Evolutionary conservation across 1,140 invertebrate species (phyloP).

Genomic region (Acromyrmex heyeri): DNA sequence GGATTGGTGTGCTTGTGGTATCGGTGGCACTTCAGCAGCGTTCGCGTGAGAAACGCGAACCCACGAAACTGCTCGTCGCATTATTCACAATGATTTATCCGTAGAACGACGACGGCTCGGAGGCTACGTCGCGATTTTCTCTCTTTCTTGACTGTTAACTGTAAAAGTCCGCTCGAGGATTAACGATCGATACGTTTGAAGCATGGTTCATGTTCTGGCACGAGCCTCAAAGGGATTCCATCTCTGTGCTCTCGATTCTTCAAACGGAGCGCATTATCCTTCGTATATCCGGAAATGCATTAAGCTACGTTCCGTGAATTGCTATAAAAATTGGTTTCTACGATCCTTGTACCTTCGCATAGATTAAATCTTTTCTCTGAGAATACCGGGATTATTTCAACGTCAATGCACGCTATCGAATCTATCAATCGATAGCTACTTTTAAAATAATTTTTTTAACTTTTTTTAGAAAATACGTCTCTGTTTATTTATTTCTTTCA

Average conservation of each 20-base stretch:
- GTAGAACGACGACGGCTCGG: constrained; percentile 40
- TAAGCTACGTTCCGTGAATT: constrained; percentile 50
- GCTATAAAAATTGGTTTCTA: constrained; percentile 48
- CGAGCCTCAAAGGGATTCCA: constrained; percentile 55
- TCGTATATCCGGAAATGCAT: constrained; percentile 54
- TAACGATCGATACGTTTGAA: constrained; percentile 62
- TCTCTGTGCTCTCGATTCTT: constrained; percentile 50
- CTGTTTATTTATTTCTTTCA: not conserved
- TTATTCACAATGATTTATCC: constrained; percentile 81
- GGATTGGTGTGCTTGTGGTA: constrained; percentile 52
- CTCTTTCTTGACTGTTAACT: constrained; percentile 34
- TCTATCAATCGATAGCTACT: constrained; percentile 18
- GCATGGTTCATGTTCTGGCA: constrained; percentile 48
- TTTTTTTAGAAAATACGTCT: not conserved
- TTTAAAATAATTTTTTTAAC: constrained; percentile 3
- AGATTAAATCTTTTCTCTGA: constrained; percentile 46
- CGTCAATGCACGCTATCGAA: constrained; percentile 1
- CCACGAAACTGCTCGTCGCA: constrained; percentile 72
- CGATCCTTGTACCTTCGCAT: not conserved
- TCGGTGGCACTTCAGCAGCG: constrained; percentile 43
- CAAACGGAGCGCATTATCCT: constrained; percentile 55
- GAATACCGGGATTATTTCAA: constrained; percentile 17
- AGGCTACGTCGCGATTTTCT: constrained; percentile 43
- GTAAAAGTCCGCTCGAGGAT: constrained; percentile 48
- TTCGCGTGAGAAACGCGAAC: constrained; percentile 78